phyloP scores from a whole-genome alignment of 1,140 invertebrate genomes.

The Ostrea denselamellosa region DNA sequence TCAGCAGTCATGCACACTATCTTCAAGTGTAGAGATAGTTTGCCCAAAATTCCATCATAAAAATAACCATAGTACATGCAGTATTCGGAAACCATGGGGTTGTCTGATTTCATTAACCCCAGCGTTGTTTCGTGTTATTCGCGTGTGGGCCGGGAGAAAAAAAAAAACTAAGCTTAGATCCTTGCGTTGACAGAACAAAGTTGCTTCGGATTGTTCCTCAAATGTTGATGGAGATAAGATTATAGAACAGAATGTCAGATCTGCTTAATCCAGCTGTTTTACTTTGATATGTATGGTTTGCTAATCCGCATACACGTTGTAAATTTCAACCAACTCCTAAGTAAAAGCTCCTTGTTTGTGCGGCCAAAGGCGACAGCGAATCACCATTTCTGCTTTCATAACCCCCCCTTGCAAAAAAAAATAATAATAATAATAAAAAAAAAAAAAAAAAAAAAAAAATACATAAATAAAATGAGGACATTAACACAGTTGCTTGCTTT shows the following conservation, averaged over 20 bases:
- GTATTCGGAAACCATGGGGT: not conserved
- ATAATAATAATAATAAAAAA: too few relatives aligned
- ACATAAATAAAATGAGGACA: not conserved
- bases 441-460: too few relatives aligned
- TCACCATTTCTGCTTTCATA: not conserved
- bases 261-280: slow-evolving; percentile 24
- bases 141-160: not conserved
- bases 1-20: not conserved
- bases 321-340: not conserved
- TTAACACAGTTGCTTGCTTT: not conserved
- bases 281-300: slow-evolving; percentile 28
- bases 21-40: not conserved
- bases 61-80: not conserved
- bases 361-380: not conserved
- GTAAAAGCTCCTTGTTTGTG: not conserved
- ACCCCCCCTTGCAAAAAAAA: not conserved
- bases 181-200: not conserved
- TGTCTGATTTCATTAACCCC: not conserved
- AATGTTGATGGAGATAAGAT: slow-evolving; percentile 31
- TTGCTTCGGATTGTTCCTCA: not conserved
- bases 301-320: not conserved
- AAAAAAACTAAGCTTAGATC: not conserved
- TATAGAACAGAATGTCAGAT: slow-evolving; percentile 28
- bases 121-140: not conserved
- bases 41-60: not conserved